A percentile compares a stretch with the other conserved stretches of the same genome.
These are phyloP conservation scores for Haliaeetus leucogaster DNA, from an alignment of 2,113 vertebrate species.

Conservation along the genomic window DNA sequence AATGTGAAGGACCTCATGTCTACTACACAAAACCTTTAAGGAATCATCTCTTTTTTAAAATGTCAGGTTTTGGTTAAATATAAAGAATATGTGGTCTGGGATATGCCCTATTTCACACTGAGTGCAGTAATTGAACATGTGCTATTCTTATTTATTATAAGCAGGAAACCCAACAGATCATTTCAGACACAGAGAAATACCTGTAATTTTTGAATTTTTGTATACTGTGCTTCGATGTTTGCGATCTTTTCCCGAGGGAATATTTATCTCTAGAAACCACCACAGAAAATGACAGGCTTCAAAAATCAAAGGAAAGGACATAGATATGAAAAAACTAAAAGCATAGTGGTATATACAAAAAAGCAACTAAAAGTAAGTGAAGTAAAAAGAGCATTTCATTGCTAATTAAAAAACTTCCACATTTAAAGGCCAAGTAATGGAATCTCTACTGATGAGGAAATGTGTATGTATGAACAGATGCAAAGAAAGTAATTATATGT, in stretches of 20 bases:
- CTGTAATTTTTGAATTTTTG: background rate
- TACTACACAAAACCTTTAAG: background rate
- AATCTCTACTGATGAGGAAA: constrained; percentile 17
- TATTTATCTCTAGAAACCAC: constrained; percentile 10
- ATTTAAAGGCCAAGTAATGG: constrained; percentile 25
- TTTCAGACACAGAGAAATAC: background rate
- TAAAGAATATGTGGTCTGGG: background rate
- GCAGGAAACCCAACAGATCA: background rate
- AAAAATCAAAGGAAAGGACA: constrained; percentile 1
- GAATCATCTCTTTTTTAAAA: background rate
- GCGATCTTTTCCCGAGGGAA: background rate
- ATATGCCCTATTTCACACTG: background rate
- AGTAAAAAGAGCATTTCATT: constrained; percentile 33
- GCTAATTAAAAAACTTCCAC: constrained; percentile 31
- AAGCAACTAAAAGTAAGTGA: background rate
- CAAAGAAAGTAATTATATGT: constrained; percentile 33
- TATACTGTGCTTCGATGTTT: background rate
- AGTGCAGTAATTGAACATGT: background rate
- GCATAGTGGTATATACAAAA: background rate
- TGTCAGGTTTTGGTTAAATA: background rate
- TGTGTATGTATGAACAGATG: constrained; percentile 36
- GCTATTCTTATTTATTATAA: background rate
- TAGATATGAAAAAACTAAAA: background rate
- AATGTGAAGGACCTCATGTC: background rate
- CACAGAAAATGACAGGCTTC: background rate